Evolutionary conservation across 2,113 vertebrate genomes (phyloP).

Genomic region (Cephalopholis sonnerati): DNA sequence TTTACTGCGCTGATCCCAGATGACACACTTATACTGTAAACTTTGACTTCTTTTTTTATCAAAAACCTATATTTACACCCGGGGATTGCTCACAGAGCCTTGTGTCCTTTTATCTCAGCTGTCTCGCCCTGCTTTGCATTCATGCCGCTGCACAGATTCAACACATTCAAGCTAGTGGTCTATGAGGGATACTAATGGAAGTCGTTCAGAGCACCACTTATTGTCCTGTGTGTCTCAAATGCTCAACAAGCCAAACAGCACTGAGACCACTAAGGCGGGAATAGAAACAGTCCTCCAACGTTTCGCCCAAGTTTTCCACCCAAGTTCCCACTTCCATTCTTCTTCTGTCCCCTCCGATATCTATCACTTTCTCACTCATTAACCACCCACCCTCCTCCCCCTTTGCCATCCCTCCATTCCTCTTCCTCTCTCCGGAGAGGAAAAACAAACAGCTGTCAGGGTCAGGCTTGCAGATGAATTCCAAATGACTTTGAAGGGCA

Average conservation of each 20-base stretch:
- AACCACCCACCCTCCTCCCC: conserved; percentile 39
- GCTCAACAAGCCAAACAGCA: conserved; percentile 66
- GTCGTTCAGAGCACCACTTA: conserved; percentile 67
- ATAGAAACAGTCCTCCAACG: conserved; percentile 46
- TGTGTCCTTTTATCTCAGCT: conserved; percentile 55
- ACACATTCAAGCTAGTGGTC: conserved; percentile 67
- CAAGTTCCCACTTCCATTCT: conserved; percentile 62
- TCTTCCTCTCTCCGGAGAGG: conserved; percentile 69
- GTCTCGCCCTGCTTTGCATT: conserved; percentile 69
- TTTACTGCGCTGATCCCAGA: conserved; percentile 59
- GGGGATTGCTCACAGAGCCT: conserved; percentile 56
- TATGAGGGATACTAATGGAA: conserved; percentile 72
- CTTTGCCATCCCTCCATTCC: conserved; percentile 53
- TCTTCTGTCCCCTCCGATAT: conserved; percentile 66
- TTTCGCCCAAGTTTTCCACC: conserved; percentile 17
- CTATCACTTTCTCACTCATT: conserved; percentile 73
- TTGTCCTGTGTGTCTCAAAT: conserved; percentile 69
- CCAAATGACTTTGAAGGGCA: conserved; percentile 83
- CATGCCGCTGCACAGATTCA: conserved; percentile 53
- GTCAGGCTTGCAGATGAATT: conserved; percentile 81
- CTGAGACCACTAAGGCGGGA: conserved; percentile 41
- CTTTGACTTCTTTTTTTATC: conserved; percentile 44
- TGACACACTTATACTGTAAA: conserved; percentile 62
- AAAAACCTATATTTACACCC: conserved; percentile 73
- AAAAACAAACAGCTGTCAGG: conserved; percentile 84